phyloP scores from a whole-genome alignment of 1,140 invertebrate species.

The Sycophaga agraensis region DNA sequence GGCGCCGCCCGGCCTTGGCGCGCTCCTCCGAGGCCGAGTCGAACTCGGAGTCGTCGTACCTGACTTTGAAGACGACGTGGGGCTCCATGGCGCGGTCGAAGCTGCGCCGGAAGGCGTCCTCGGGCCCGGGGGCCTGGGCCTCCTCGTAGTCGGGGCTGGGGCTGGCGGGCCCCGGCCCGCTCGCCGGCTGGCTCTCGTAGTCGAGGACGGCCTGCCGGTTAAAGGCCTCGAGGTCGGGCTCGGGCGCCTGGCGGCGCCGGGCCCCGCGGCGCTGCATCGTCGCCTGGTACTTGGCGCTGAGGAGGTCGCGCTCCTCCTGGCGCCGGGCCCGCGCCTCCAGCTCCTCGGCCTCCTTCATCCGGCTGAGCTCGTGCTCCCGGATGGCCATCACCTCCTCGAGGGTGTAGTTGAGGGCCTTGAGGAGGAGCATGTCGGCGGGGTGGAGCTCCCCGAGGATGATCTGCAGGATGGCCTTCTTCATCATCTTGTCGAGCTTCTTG shows the following conservation, averaged over 20 bases:
- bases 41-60: conserved; percentile 50
- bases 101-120: conserved; percentile 12
- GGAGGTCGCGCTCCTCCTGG: conserved; percentile 15
- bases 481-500: conserved; percentile 48
- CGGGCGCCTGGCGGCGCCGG: no score
- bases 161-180: conserved; percentile 19
- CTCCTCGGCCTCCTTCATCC: conserved; percentile 37
- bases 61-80: conserved; percentile 53
- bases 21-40: conserved; percentile 44
- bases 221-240: conserved; percentile 43
- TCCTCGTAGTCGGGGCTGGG: conserved; percentile 28
- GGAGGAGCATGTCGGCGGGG: conserved; percentile 43
- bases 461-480: conserved; percentile 52
- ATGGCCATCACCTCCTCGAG: conserved; percentile 48
- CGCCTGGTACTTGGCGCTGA: conserved; percentile 4
- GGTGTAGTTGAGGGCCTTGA: conserved; percentile 53
- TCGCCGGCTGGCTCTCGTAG: conserved; percentile 46
- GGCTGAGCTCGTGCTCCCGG: conserved; percentile 44
- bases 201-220: conserved; percentile 51
- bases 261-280: conserved; percentile 30
- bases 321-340: conserved; percentile 3
- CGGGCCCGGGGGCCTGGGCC: neutral
- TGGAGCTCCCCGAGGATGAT: conserved; percentile 51
- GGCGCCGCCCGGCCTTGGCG: neutral
- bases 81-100: conserved; percentile 48